Conservation (phyloP, 2,888 invertebrate species). For the Parthenolecanium corni region DNA sequence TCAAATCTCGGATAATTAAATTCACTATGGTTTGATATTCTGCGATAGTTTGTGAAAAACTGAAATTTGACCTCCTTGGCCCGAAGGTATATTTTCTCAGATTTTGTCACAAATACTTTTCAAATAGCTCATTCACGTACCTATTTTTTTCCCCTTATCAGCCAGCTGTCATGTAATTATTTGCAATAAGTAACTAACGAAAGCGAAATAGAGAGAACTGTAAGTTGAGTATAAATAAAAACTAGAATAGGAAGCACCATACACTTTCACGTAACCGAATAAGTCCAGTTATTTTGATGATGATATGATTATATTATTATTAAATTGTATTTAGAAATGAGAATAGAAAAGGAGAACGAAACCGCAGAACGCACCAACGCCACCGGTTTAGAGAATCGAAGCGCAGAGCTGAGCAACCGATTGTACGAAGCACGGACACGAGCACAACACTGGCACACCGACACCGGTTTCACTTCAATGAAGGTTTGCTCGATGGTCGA, state of each 20-base stretch:
- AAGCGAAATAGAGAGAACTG: too few relatives aligned
- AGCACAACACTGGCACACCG: conserved; percentile 13
- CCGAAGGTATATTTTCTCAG: too few relatives aligned
- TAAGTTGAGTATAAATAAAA: not conserved
- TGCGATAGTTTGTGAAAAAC: too few relatives aligned
- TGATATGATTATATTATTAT: not conserved
- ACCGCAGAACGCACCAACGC: conserved; percentile 11
- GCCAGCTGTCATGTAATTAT: not conserved
- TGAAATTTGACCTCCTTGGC: too few relatives aligned
- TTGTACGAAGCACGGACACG: conserved; percentile 23
- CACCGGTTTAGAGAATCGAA: conserved; percentile 2
- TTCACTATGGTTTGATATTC: too few relatives aligned
- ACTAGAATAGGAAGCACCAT: not conserved
- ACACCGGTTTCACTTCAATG: conserved; percentile 25
- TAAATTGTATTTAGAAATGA: not conserved
- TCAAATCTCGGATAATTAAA: too few relatives aligned
- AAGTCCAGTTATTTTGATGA: not conserved
- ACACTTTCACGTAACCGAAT: not conserved
- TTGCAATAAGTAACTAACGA: too few relatives aligned
- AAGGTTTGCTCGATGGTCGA: conserved; percentile 11
- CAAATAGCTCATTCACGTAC: not conserved
- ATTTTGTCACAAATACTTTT: not conserved
- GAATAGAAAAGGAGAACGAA: not conserved
- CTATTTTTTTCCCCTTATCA: not conserved
- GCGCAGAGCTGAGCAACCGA: conserved; percentile 6